Base-by-base conservation (phyloP, 2,797 vertebrate species). In the Phalloptychus januarius region DNA sequence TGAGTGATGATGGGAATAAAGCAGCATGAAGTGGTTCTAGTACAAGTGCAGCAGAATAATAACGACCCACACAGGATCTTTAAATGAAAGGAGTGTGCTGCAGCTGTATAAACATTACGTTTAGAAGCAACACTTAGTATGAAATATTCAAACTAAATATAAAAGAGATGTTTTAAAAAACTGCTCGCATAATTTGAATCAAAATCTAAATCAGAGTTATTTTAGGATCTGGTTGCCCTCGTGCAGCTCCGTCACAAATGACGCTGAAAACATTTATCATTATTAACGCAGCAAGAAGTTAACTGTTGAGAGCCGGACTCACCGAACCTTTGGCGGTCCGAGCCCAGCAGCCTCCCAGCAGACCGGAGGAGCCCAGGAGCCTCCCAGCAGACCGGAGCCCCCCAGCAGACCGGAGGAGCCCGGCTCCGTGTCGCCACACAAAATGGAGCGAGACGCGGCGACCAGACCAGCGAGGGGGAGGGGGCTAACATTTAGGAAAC, bases 361-460 rank as follows among this genome's bases (percentile, higher is more conserved):
- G 36, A 3, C 38, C 20, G 23, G 20, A 67, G 63, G 20, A 40
- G 36, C 20, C 25, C 63, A n/a, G n/a, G n/a, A n/a, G n/a, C n/a
- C n/a, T n/a, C n/a, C n/a, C n/a, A 11, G 18, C 16, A 25, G 36
- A 3, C 38, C 20, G 23, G 20, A 67, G 63, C n/a, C n/a, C n/a
- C n/a, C n/a, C n/a, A 11, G 18, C 16, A 25, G 36, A 3, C 38
- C 20, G 23, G 20, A 67, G 63, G 20, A 40, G 36, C 20, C 25
- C 63, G 11, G 58, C 61, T 44, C 70, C 20, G 76, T 12, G 52
- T 11, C 36, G 45, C 28, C 54, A 38, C 76, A 48, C 77, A 72
- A 78, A 63, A 78, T 72, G 70, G 70, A 63, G 70, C 65, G n/a
- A 12, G 38, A 42, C 20, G 63, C 36, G 0, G 4, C 36, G 36